Percentiles rank a stretch among this genome's conserved stretches.
Conservation (phyloP, 92 coral and sea anemone genomes). For the Epizoanthus stellaris region DNA sequence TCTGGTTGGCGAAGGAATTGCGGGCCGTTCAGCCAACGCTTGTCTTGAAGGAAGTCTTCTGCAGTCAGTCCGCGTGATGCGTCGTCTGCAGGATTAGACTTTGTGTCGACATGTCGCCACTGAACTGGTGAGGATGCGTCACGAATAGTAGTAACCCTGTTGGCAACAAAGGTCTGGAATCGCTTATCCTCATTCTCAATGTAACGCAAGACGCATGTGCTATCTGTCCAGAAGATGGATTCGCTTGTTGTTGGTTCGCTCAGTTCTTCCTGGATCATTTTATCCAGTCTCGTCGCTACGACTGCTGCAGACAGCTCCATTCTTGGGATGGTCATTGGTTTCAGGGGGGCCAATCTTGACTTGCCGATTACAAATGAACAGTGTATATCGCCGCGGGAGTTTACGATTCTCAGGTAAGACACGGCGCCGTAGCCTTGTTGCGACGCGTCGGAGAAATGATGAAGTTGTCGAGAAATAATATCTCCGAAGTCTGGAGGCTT, state of each 20-base stretch:
- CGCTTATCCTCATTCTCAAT: too few species aligned
- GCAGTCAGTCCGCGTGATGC: constrained; percentile 66
- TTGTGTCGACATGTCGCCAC: constrained; percentile 71
- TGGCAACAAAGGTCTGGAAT: constrained; percentile 34
- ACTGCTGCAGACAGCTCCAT: too few species aligned
- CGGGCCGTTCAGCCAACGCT: constrained; percentile 66
- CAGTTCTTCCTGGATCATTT: too few species aligned
- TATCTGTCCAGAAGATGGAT: too few species aligned
- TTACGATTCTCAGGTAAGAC: constrained; percentile 12
- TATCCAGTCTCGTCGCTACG: too few species aligned
- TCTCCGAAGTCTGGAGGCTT: constrained; percentile 35
- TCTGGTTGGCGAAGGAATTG: constrained; percentile 42
- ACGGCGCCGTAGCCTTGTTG: constrained; percentile 26
- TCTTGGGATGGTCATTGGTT: too few species aligned
- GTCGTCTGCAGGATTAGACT: constrained; percentile 72
- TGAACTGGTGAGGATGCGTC: constrained; percentile 58
- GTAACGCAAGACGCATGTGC: too few species aligned
- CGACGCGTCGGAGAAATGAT: constrained; percentile 32
- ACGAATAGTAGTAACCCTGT: constrained; percentile 61
- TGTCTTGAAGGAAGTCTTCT: constrained; percentile 26
- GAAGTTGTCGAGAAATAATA: background rate
- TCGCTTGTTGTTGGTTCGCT: too few species aligned
- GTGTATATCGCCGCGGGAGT: background rate
- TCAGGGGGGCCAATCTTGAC: too few species aligned
- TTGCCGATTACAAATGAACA: too few species aligned